Base-by-base conservation (phyloP, 1,140 invertebrate genomes). In the Micrasema minimum region DNA sequence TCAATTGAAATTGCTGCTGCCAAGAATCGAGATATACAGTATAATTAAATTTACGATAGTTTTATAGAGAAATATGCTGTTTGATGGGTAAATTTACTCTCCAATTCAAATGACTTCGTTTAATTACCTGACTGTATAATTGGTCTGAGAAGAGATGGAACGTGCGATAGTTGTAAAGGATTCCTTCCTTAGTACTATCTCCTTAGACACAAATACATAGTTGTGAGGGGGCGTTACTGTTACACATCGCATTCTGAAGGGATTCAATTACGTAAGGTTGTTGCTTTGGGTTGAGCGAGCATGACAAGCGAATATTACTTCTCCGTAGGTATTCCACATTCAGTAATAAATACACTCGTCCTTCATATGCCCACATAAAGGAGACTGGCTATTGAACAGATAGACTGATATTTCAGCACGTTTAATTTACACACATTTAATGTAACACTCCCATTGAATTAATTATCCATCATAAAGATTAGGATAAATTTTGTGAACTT, bases 181-280 rank as follows among this genome's bases (percentile, higher is more conserved):
- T 43, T 43, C 14, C 41, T 43, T 12, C 14, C 3, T 43, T 2
- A 7, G 14, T 14, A 20, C 45, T 48, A 23, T 16, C 11, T 53
- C 2, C 51, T n/a, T 53, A 53, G 18, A 53, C 51, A 59, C 55
- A 62, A 62, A 62, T 46, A 46, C n/a, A n/a, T n/a, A n/a, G 10
- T 22, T 31, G 37, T 14, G 10, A 62, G 35, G 5, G 16, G 31
- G 38, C 59, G 41, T 62, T 45, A 14, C 38, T 45, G 59, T 62
- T 45, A 46, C 20, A 62, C 22, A 59, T 41, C 37, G 9, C 14
- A 46, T 62, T 46, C 41, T 3, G 18, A 14, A 12, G 41, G 43
- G 2, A n/a, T 62, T 45, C 38, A 62, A 62, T 62, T 31, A 62
- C 45, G 38, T 62, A 12, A 9, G 59, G 38, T 46, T 62, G 10